phyloP scores from a whole-genome alignment of 2,888 invertebrate genomes.

The Philereme vetulata region DNA sequence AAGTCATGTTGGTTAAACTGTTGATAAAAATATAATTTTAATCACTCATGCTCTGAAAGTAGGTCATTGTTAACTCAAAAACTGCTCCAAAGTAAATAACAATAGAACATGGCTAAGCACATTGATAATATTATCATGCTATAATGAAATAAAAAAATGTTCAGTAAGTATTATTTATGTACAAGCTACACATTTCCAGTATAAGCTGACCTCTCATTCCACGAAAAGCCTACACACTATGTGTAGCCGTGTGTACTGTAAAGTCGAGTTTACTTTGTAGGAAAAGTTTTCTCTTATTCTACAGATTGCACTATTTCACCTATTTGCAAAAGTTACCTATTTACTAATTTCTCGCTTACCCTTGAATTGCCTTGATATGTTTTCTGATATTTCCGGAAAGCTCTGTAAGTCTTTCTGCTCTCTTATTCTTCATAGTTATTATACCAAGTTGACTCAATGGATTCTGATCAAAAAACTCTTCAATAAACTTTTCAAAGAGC shows the following conservation, averaged over 20 bases:
- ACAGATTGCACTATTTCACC: background rate
- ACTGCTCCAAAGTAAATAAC: too few species aligned
- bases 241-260: too few species aligned
- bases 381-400: slow-evolving; percentile 93
- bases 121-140: background rate
- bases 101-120: background rate
- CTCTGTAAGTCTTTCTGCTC: slow-evolving; percentile 96
- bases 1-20: slow-evolving; percentile 85
- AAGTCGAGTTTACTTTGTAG: too few species aligned
- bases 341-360: slow-evolving; percentile 55
- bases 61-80: too few species aligned
- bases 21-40: slow-evolving; percentile 7
- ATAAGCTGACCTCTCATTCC: too few species aligned
- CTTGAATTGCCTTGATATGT: slow-evolving; percentile 88
- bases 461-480: slow-evolving; percentile 99
- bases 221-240: too few species aligned
- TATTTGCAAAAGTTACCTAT: background rate
- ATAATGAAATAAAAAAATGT: too few species aligned
- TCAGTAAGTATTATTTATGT: too few species aligned
- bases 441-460: slow-evolving; percentile 98
- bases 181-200: too few species aligned
- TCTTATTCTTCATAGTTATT: slow-evolving; percentile 94
- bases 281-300: too few species aligned
- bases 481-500: slow-evolving; percentile 96
- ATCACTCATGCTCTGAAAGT: too few species aligned